Percentiles rank a stretch among this genome's conserved stretches.
Evolutionary conservation across 2,113 vertebrate species (phyloP).

Genomic region (Geococcyx californianus): DNA sequence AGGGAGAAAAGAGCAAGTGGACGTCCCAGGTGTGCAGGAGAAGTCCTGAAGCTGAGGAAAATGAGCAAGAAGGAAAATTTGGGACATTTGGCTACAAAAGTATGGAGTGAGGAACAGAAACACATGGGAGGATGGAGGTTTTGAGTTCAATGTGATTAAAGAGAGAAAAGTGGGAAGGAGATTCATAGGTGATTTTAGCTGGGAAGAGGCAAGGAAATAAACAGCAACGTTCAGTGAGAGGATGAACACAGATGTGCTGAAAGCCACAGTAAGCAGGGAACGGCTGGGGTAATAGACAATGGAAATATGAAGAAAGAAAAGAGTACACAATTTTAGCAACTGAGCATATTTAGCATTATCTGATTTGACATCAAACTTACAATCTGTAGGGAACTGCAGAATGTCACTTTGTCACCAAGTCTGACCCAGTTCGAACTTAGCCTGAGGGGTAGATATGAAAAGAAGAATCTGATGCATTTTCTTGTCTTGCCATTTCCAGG

Average conservation of each 20-base stretch:
- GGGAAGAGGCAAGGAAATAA: background rate
- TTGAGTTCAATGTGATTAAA: background rate
- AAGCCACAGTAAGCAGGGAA: background rate
- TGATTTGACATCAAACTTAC: background rate
- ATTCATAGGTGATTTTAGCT: background rate
- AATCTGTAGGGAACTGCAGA: background rate
- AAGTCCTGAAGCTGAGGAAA: background rate
- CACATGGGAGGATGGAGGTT: background rate
- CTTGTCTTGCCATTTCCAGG: conserved; percentile 19
- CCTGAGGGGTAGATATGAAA: background rate
- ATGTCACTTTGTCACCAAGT: background rate
- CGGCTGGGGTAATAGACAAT: background rate
- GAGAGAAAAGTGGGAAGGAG: background rate
- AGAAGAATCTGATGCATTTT: background rate
- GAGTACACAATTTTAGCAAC: background rate
- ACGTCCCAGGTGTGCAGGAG: background rate
- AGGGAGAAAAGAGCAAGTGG: background rate
- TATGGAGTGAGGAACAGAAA: background rate
- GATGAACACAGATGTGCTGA: background rate
- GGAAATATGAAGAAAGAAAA: background rate
- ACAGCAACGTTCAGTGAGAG: background rate
- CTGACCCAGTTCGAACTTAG: background rate
- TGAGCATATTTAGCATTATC: background rate
- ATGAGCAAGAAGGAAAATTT: background rate
- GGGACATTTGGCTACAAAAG: background rate